phyloP scores from a whole-genome alignment of 2,113 vertebrate genomes.

The Rhipidura dahli region DNA sequence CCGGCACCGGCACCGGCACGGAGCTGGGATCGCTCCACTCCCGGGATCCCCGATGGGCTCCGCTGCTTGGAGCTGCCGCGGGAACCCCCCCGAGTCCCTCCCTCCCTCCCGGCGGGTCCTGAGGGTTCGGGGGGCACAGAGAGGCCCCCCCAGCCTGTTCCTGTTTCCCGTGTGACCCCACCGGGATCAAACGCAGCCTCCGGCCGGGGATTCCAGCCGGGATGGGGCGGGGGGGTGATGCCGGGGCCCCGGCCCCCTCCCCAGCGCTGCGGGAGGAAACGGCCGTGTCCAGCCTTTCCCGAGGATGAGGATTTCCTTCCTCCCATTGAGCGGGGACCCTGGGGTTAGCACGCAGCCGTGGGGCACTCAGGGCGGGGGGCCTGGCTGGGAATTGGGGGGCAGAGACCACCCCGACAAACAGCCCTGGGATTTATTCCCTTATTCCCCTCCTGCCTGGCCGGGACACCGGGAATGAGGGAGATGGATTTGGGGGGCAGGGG shows the following conservation, averaged over 20 bases:
- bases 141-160: neutral
- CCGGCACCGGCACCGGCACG: neutral
- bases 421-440: neutral
- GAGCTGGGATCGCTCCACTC: neutral
- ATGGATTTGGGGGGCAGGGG: rapidly evolving
- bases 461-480: neutral
- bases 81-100: neutral
- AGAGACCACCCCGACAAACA: neutral
- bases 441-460: rapidly evolving
- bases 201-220: neutral
- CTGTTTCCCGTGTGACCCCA: neutral
- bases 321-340: conserved; percentile 43
- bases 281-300: conserved; percentile 46
- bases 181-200: rapidly evolving
- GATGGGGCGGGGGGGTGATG: neutral
- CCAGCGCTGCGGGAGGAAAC: neutral
- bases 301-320: conserved; percentile 61
- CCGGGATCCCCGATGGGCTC: neutral
- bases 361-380: neutral
- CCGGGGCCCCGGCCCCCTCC: neutral
- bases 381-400: neutral
- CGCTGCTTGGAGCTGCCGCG: neutral
- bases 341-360: conserved; percentile 20
- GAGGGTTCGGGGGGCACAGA: neutral
- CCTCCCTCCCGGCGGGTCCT: neutral